phyloP scores from a whole-genome alignment of 2,797 vertebrate genomes.

The Sitta carolinensis region DNA sequence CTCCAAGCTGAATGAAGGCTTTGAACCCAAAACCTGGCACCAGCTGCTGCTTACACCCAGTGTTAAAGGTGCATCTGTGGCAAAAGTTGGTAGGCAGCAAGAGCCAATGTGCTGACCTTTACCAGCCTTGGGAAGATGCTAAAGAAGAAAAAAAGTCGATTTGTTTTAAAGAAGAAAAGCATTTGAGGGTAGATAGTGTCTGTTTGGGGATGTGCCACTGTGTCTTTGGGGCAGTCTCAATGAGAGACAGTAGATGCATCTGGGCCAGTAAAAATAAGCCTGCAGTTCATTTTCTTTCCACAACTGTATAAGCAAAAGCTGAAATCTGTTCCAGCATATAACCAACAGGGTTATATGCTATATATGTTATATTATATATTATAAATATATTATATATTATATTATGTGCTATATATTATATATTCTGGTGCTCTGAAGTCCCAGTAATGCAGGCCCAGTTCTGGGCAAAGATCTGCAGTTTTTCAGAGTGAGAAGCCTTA shows the following conservation, averaged over 20 bases:
- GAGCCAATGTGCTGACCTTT: neutral
- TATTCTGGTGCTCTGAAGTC: neutral
- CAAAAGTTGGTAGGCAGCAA: neutral
- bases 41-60: neutral
- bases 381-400: no score
- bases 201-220: neutral
- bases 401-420: no score
- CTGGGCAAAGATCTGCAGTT: neutral
- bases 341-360: neutral
- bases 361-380: no score
- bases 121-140: neutral
- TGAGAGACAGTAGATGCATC: neutral
- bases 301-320: neutral
- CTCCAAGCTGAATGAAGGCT: neutral
- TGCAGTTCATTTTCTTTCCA: neutral
- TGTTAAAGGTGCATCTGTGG: neutral
- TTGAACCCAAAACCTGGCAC: neutral
- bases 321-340: neutral
- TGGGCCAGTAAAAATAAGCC: conserved; percentile 16
- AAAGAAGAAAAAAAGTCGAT: neutral
- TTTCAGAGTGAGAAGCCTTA: neutral
- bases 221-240: neutral
- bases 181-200: neutral
- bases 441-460: neutral
- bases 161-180: neutral